Evolutionary conservation across 2,113 vertebrate genomes (phyloP).

Genomic region (Brienomyrus brachyistius): DNA sequence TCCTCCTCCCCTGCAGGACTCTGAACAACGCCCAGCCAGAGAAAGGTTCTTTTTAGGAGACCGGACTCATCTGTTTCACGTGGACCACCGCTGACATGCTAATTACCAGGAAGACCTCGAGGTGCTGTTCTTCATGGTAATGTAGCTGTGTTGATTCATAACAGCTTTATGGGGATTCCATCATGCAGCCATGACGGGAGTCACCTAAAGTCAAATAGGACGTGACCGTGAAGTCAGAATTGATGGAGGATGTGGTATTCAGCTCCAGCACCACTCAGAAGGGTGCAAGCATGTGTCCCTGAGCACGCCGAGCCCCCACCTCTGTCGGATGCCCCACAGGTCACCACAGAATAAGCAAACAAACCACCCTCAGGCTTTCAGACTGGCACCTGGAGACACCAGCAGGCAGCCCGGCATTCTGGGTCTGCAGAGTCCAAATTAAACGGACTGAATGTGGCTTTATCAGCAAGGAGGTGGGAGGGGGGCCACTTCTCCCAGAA

Average conservation of each 20-base stretch:
- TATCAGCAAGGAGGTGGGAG: background rate
- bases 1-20: background rate
- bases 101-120: conserved; percentile 3
- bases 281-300: background rate
- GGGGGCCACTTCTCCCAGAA: background rate
- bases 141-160: background rate
- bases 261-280: background rate
- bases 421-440: background rate
- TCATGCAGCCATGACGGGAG: background rate
- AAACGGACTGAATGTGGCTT: background rate
- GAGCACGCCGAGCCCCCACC: background rate
- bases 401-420: background rate
- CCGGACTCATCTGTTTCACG: background rate
- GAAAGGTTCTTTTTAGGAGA: background rate
- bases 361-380: background rate
- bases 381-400: background rate
- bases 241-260: background rate
- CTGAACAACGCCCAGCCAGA: background rate
- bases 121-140: conserved; percentile 6
- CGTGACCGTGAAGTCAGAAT: background rate
- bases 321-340: background rate
- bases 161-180: conserved; percentile 2
- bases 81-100: background rate
- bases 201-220: background rate
- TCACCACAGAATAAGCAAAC: background rate